Base-by-base conservation (phyloP, 2,888 invertebrate species). In the Tryphoninae sp. region DNA sequence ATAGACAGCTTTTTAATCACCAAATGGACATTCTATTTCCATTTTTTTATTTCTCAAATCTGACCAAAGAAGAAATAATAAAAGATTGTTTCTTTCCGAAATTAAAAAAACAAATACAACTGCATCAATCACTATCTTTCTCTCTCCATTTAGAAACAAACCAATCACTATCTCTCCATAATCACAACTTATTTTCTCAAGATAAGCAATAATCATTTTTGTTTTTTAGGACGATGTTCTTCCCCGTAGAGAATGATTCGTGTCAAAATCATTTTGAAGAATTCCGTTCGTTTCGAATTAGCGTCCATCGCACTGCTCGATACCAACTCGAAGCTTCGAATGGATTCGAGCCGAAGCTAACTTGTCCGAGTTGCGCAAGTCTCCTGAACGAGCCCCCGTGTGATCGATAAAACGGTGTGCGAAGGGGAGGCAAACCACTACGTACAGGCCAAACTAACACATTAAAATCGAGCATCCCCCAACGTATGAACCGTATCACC, bases 401-500 rank as follows among this genome's bases (percentile, higher is more conserved):
- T 93, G 91, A 87, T 87, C 86, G 85, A 84, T 88, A 89, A 19
- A 19, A 90, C 90, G 89, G 61, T 55, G 78, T 71, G 53, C n/a
- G 19, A 77, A 76, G 80, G 81, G 78, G 75, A 78, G 81, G 64
- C 61, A 64, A 68, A 22, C 51, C 23, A 23, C n/a, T 26, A 76
- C 53, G 11, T 45, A 68, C 67, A 42, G 42, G 62, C 42, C 72
- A 77, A 42, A 65, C 72, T 42, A 49, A 77, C 42, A 78, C 65
- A 68, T 16, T 49, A 64, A 64, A 33, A 23, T 26, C 72, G 58
- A 51, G 45, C 76, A 79, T 68, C 75, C 72, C 76, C 67, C 76
- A 58, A 58, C 23, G 42, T 49, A 26, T 65, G 9, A 23, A 16
- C 53, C 16, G 42, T 53, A 77, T 61, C 61, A 19, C 26, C 53